phyloP scores from a whole-genome alignment of 2,888 invertebrate genomes.

The Leptinotarsa juncta region DNA sequence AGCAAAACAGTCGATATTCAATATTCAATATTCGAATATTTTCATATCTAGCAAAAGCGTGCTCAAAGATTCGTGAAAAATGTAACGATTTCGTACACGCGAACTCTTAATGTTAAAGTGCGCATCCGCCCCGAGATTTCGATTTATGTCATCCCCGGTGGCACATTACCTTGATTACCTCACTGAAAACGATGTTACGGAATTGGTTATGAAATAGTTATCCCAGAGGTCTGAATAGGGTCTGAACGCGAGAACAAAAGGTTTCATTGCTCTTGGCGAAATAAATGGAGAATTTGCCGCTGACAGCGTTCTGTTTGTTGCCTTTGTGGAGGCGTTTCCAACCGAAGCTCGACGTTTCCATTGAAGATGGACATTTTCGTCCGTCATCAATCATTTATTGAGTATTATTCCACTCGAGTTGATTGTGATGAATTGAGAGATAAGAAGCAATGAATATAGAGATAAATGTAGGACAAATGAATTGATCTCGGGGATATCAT shows the following conservation, averaged over 20 bases:
- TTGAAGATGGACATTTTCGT: not conserved
- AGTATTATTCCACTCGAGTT: not conserved
- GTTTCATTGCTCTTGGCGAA: not conserved
- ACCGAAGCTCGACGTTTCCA: not conserved
- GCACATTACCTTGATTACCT: conserved; percentile 10
- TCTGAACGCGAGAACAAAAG: not conserved
- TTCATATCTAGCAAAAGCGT: too few species aligned
- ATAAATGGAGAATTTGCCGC: not conserved
- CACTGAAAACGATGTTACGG: conserved; percentile 14
- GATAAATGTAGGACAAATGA: too few species aligned
- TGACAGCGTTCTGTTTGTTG: conserved; percentile 1
- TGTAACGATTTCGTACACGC: too few species aligned
- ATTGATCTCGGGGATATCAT: too few species aligned
- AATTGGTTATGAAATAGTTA: conserved; percentile 1
- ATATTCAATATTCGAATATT: too few species aligned
- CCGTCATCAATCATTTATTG: not conserved
- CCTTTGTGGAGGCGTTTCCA: not conserved
- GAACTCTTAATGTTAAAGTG: not conserved
- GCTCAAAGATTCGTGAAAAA: too few species aligned
- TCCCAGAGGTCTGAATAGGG: not conserved
- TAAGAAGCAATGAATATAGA: too few species aligned
- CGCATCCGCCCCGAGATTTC: not conserved
- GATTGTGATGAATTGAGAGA: too few species aligned
- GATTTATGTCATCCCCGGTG: not conserved
- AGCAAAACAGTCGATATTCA: too few species aligned